Base-by-base conservation (phyloP, 2,888 invertebrate genomes). In the Iselma pallidipennis region DNA sequence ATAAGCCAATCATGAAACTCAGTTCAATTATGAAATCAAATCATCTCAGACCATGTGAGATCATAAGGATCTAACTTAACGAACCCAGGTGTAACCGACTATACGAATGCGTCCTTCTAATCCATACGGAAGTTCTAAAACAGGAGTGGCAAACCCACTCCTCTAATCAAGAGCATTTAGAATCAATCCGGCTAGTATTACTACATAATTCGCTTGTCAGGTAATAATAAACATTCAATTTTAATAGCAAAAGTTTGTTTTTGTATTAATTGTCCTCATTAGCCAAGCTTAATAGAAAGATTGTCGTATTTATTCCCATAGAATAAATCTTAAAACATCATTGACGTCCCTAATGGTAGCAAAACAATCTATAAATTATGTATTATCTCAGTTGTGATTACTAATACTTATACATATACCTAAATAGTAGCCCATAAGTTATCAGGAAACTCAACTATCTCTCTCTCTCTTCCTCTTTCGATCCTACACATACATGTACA, bases 301-400 rank as follows among this genome's bases (percentile, higher is more conserved):
- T n/a, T n/a, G n/a, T n/a, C n/a, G n/a, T n/a, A n/a, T n/a, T n/a
- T n/a, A n/a, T n/a, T n/a, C n/a, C n/a, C n/a, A n/a, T n/a, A n/a
- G n/a, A n/a, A n/a, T n/a, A n/a, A n/a, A n/a, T n/a, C n/a, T n/a
- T n/a, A n/a, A n/a, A n/a, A n/a, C n/a, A n/a, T n/a, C n/a, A 71
- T 72, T 75, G 73, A 76, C 74, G 76, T 66, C 71, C 71, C 66
- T 71, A 59, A 56, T 67, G 63, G 74, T 75, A 74, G 73, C 71
- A 74, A 75, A 73, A 71, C 69, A 73, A 72, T 68, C 70, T 68
- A 74, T 74, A 74, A 76, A 75, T 75, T 73, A 73, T 67, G 69
- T 70, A 75, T 74, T 74, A 76, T 75, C 74, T 65, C 71, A 28
- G 4, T 60, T 58, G 55, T 57, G 54, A 59, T 59, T 65, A 64